phyloP scores from a whole-genome alignment of 2,888 invertebrate genomes.

The Pammene aurita region DNA sequence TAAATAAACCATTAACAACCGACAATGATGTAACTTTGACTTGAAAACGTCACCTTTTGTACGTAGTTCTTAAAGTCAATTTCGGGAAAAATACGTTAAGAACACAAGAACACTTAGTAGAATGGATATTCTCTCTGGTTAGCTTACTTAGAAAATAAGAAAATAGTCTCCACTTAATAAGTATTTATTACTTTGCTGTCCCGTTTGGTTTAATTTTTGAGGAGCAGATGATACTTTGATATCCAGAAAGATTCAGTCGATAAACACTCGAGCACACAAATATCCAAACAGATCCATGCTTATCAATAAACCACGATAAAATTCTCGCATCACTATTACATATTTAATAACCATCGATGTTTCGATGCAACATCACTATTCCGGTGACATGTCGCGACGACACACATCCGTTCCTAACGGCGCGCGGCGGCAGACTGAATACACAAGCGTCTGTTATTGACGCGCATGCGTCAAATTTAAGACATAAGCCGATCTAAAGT shows the following conservation, averaged over 20 bases:
- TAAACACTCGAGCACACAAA: slow-evolving; percentile 1
- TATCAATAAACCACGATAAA: slow-evolving; percentile 8
- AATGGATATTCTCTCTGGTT: no score
- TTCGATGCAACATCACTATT: slow-evolving; percentile 59
- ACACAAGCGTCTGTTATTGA: slow-evolving; percentile 50
- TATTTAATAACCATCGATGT: slow-evolving; percentile 51
- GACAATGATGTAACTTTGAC: no score
- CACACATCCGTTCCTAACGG: slow-evolving; percentile 53
- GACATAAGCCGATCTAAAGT: slow-evolving; percentile 45
- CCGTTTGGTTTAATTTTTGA: not conserved
- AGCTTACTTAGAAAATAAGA: no score
- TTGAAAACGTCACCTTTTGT: no score
- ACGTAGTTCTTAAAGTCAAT: no score
- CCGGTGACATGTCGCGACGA: slow-evolving; percentile 38
- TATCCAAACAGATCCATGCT: slow-evolving; percentile 1
- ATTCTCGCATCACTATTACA: slow-evolving; percentile 22
- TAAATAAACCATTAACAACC: no score
- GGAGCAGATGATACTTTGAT: not conserved
- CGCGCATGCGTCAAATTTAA: slow-evolving; percentile 54
- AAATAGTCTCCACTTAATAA: no score
- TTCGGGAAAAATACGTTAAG: not conserved
- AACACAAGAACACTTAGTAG: not conserved
- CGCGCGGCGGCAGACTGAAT: slow-evolving; percentile 64
- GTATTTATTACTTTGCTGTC: not conserved
- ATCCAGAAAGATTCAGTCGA: not conserved